phyloP scores from a whole-genome alignment of 2,888 invertebrate species.

The Amiota minor region DNA sequence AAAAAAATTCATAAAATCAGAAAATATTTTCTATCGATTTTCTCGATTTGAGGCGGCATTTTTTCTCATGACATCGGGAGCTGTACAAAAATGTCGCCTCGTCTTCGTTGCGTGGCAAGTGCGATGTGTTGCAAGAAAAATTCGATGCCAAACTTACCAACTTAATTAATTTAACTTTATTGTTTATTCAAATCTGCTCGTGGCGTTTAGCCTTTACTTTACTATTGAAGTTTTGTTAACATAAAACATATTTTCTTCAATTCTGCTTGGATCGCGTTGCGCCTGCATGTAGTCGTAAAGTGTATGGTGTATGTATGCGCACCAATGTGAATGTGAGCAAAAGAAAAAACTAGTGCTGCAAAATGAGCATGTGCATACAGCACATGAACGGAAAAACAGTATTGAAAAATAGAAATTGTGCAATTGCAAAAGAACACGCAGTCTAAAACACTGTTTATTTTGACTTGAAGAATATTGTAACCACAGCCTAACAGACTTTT shows the following conservation, averaged over 20 bases:
- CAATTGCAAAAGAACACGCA: too few species aligned
- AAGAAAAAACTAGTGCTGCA: too few species aligned
- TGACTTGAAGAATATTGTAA: too few species aligned
- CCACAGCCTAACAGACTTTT: too few species aligned
- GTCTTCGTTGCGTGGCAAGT: conserved; percentile 1
- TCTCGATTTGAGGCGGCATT: conserved; percentile 53
- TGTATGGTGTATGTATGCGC: neutral
- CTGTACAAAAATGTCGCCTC: conserved; percentile 11
- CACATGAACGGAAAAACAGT: too few species aligned
- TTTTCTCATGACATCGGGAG: conserved; percentile 34
- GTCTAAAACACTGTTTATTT: too few species aligned
- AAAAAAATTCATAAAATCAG: neutral
- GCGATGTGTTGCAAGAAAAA: conserved; percentile 32
- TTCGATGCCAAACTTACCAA: conserved; percentile 17
- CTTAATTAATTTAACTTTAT: conserved; percentile 3
- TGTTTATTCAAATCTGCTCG: neutral
- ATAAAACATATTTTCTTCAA: conserved; percentile 2
- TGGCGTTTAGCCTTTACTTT: neutral
- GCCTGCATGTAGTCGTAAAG: conserved; percentile 5
- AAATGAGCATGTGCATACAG: too few species aligned
- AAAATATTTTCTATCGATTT: conserved; percentile 54
- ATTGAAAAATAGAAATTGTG: too few species aligned
- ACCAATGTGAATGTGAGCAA: neutral
- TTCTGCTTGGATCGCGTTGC: conserved; percentile 1
- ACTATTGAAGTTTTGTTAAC: neutral